These are phyloP conservation scores for Dendrolimus punctatus DNA, from an alignment of 1,140 invertebrate genomes.

Conservation along the genomic window DNA sequence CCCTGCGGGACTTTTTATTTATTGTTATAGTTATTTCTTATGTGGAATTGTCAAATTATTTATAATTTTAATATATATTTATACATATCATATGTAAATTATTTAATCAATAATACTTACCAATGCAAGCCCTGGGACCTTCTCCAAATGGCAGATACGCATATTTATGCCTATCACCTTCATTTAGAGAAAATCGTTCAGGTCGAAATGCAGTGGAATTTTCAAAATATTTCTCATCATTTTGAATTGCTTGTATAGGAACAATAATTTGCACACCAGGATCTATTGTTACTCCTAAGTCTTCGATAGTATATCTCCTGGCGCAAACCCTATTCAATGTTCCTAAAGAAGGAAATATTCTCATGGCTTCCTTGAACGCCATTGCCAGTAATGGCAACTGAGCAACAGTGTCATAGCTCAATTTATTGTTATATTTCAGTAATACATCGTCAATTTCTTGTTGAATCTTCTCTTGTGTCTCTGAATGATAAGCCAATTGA, in stretches of 20 bases:
- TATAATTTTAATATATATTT: too few species aligned
- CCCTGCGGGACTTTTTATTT: too few species aligned
- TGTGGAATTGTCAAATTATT: too few species aligned
- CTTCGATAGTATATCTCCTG: constrained; percentile 55
- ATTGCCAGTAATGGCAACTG: constrained; percentile 71
- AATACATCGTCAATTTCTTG: constrained; percentile 64
- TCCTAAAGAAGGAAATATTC: constrained; percentile 60
- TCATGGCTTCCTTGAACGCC: constrained; percentile 34
- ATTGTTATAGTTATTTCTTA: too few species aligned
- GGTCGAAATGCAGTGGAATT: constrained; percentile 74
- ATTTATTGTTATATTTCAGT: constrained; percentile 53
- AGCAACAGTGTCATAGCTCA: constrained; percentile 73
- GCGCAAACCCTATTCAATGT: constrained; percentile 44
- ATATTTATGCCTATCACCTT: constrained; percentile 56
- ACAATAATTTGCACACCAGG: constrained; percentile 70
- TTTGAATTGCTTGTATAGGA: constrained; percentile 73
- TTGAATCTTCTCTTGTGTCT: constrained; percentile 64
- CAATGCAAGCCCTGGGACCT: constrained; percentile 78
- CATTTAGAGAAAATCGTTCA: constrained; percentile 70
- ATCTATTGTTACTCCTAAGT: constrained; percentile 47
- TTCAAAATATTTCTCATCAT: constrained; percentile 68
- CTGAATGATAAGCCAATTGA: constrained; percentile 57
- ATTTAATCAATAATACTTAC: constrained; percentile 27
- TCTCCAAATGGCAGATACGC: constrained; percentile 79
- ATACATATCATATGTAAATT: too few species aligned